Evolutionary conservation across 2,888 invertebrate genomes (phyloP).

Genomic region (Escarpia spicata): DNA sequence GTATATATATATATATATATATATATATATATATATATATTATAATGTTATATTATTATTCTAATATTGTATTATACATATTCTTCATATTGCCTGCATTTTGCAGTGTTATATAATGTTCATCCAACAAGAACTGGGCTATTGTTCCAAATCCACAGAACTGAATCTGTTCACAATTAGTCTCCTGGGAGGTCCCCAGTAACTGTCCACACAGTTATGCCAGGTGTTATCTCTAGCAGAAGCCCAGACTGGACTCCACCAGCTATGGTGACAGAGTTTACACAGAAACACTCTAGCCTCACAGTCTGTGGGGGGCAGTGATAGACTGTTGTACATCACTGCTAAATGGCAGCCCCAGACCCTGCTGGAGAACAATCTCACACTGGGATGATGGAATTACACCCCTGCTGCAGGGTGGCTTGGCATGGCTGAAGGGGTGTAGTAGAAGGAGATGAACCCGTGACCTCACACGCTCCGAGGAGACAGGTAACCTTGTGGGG

Average conservation of each 20-base stretch:
- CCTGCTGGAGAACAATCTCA: neutral
- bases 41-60: neutral
- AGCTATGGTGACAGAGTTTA: conserved; percentile 14
- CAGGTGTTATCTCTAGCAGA: neutral
- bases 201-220: neutral
- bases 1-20: conserved; percentile 17
- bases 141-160: neutral
- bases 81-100: neutral
- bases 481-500: neutral
- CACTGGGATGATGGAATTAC: neutral
- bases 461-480: conserved; percentile 4
- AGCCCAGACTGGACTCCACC: conserved; percentile 17
- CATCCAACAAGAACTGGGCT: neutral
- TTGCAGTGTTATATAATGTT: neutral
- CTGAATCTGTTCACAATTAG: conserved; percentile 20
- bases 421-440: conserved; percentile 8
- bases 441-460: neutral
- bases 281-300: conserved; percentile 22
- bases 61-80: neutral
- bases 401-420: conserved; percentile 22
- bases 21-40: conserved; percentile 18
- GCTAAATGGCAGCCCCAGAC: neutral
- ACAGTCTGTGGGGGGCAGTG: conserved; percentile 5
- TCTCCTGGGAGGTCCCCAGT: neutral
- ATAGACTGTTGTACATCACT: conserved; percentile 14